Evolutionary conservation across 2,113 vertebrate genomes (phyloP).

Genomic region (Clarias macrocephalus): DNA sequence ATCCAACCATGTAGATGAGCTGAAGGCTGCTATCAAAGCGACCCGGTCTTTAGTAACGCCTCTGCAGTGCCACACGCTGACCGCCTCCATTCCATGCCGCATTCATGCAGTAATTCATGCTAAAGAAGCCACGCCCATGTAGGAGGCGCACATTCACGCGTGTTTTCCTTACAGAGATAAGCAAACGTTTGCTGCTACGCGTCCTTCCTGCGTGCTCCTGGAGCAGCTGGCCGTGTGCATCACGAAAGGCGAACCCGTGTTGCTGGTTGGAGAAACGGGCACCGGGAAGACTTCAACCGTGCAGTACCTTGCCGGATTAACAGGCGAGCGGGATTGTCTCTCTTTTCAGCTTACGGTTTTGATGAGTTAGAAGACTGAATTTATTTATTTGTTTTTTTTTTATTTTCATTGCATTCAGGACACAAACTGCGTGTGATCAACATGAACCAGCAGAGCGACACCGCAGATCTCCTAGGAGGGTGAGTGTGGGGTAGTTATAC

Average conservation of each 20-base stretch:
- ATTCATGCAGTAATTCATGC: too few species aligned
- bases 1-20: too few species aligned
- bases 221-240: slow-evolving; percentile 92
- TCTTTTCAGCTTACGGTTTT: background rate
- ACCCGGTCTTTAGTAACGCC: too few species aligned
- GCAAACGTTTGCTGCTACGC: slow-evolving; percentile 87
- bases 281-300: slow-evolving; percentile 96
- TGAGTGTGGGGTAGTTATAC: slow-evolving; percentile 62
- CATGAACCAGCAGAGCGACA: slow-evolving; percentile 99
- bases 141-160: too few species aligned
- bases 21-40: too few species aligned
- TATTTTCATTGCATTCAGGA: slow-evolving; percentile 67
- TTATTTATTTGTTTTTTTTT: background rate
- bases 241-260: slow-evolving; percentile 84
- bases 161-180: slow-evolving; percentile 68
- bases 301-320: slow-evolving; percentile 87
- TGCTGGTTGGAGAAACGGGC: slow-evolving; percentile 94
- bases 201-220: slow-evolving; percentile 85
- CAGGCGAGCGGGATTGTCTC: slow-evolving; percentile 71
- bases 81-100: too few species aligned
- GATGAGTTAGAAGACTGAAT: background rate
- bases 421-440: slow-evolving; percentile 87
- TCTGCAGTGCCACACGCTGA: too few species aligned
- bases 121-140: too few species aligned
- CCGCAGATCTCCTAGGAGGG: slow-evolving; percentile 93